Conservation (phyloP, 2,797 vertebrate species). For the Bradypus variegatus region DNA sequence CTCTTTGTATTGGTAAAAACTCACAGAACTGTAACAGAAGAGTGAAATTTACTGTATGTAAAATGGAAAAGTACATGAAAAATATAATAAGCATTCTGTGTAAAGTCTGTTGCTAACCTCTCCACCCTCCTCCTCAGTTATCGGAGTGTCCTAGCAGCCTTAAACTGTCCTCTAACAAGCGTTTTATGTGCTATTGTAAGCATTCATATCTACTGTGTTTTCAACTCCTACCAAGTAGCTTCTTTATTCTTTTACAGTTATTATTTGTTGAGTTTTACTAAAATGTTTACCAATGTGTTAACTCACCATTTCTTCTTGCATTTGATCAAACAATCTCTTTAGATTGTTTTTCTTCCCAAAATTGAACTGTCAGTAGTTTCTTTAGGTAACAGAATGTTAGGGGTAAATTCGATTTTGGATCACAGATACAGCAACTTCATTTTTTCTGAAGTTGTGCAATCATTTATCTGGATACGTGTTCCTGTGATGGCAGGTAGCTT, state of each 20-base stretch:
- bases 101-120: no score
- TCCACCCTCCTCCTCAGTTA: not conserved
- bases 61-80: not conserved
- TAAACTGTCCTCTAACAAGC: not conserved
- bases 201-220: not conserved
- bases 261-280: not conserved
- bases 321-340: not conserved
- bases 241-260: not conserved
- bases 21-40: not conserved
- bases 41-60: not conserved
- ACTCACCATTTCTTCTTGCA: not conserved
- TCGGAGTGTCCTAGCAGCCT: not conserved
- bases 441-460: no score
- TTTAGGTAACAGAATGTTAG: not conserved
- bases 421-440: not conserved
- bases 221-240: not conserved
- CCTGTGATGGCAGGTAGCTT: not conserved
- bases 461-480: not conserved
- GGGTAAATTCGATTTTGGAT: not conserved
- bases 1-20: not conserved
- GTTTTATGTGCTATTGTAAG: not conserved
- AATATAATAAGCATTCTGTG: not conserved
- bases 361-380: not conserved
- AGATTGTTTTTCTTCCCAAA: not conserved
- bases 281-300: not conserved